phyloP scores from a whole-genome alignment of 2,888 invertebrate species.

The Stegana nigrithorax region DNA sequence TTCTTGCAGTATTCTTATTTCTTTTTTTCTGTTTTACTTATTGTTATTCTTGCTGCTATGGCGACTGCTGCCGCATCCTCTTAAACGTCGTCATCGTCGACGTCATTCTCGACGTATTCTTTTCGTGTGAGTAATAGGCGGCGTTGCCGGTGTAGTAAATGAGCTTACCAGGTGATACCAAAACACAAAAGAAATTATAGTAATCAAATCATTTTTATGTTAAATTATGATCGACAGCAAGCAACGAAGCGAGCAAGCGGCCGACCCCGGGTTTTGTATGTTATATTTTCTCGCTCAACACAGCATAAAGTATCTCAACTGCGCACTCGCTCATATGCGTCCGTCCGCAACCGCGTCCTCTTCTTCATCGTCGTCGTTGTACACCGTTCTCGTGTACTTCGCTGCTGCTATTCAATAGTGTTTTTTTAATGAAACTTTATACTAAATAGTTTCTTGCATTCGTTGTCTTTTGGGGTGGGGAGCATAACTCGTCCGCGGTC shows the following conservation, averaged over 20 bases:
- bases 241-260: conserved; percentile 39
- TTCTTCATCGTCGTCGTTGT: too few species aligned
- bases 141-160: conserved; percentile 63
- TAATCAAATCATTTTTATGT: conserved; percentile 61
- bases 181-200: conserved; percentile 60
- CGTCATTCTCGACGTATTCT: conserved; percentile 13
- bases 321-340: conserved; percentile 23
- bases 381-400: too few species aligned
- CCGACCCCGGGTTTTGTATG: neutral
- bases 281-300: conserved; percentile 11
- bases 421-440: conserved; percentile 58
- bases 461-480: conserved; percentile 14
- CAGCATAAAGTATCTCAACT: conserved; percentile 3
- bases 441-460: conserved; percentile 55
- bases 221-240: conserved; percentile 60
- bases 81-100: neutral
- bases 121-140: conserved; percentile 63
- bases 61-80: neutral
- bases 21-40: too few species aligned
- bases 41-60: too few species aligned
- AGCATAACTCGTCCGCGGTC: too few species aligned
- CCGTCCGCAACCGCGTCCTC: neutral
- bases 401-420: conserved; percentile 33
- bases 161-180: conserved; percentile 63
- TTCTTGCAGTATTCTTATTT: neutral